Base-by-base conservation (phyloP, 2,113 vertebrate species). In the Labeo catla region DNA sequence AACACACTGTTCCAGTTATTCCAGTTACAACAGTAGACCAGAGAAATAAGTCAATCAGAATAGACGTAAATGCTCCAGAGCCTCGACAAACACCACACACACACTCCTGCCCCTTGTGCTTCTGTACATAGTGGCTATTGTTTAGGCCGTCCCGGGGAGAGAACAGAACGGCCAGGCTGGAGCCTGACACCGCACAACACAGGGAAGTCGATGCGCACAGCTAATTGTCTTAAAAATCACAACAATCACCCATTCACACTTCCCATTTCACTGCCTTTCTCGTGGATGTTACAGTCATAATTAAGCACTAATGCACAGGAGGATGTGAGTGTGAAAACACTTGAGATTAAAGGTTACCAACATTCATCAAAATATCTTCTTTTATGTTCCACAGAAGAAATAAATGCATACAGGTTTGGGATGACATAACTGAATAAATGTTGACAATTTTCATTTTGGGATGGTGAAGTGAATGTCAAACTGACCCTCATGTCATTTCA, bases 131-230 rank as follows among this genome's bases (percentile, higher is more conserved):
- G 93, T 76, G 82, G 84, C 90, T 93, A 93, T 95, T 95, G 95
- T 95, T 88, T 87, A 88, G 85, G n/a, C 81, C 87, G 91, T 90
- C 91, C 89, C 92, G 91, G 84, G 92, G 88, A 90, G 90, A 91
- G 88, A 85, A 85, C 57, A 91, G 90, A 94, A 85, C 93, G 92
- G 92, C 86, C 91, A 92, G 86, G 93, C 90, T 92, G 85, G 94
- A 95, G 95, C 94, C 95, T 95, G 95, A 94, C 95, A 95, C 95
- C 87, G 86, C 89, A 90, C 92, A 90, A 92, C 92, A 94, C 94
- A 92, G 93, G 93, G 93, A 94, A 95, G 94, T 95, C 91, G 91
- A 95, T 94, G 93, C 86, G 83, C 91, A 91, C 93, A 93, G 90
- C 94, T 94, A 93, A 94, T 92, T 94, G 93, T 94, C 92, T 93